Evolutionary conservation across 2,888 invertebrate species (phyloP).

Genomic region (Brenthis ino): DNA sequence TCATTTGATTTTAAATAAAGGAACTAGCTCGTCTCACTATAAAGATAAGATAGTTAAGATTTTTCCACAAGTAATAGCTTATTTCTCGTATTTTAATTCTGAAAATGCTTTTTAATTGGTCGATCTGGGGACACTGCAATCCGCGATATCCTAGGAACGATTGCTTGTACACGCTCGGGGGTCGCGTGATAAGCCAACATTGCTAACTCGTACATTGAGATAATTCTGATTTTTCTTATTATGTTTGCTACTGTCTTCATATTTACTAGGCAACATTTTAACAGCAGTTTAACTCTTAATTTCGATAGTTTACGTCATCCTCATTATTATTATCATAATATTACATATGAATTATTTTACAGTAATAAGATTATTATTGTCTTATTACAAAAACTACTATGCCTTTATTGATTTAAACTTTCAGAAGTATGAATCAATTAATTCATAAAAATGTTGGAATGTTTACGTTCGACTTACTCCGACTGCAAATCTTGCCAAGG

Average conservation of each 20-base stretch:
- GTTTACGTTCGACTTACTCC: conserved; percentile 31
- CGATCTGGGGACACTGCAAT: conserved; percentile 30
- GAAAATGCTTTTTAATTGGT: conserved; percentile 37
- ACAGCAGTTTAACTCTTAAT: not conserved
- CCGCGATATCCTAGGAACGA: conserved; percentile 48
- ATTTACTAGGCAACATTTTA: not conserved
- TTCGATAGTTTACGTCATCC: not conserved
- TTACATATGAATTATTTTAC: too few species aligned
- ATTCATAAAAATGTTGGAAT: conserved; percentile 17
- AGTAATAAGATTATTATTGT: too few species aligned
- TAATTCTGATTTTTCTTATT: conserved; percentile 6
- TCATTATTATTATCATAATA: too few species aligned
- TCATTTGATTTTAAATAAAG: too few species aligned
- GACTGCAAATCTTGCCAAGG: conserved; percentile 36
- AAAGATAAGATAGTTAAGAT: not conserved
- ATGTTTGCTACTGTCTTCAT: not conserved
- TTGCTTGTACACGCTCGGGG: conserved; percentile 49
- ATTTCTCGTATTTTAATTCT: conserved; percentile 29
- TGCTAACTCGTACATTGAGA: conserved; percentile 49
- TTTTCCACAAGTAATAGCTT: conserved; percentile 8
- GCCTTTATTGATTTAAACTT: not conserved
- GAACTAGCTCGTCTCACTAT: too few species aligned
- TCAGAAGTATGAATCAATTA: conserved; percentile 1
- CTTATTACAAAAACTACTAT: too few species aligned
- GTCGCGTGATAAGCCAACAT: conserved; percentile 72